These are phyloP conservation scores for Rapana venosa DNA, from an alignment of 2,888 invertebrate species.

Conservation along the genomic window DNA sequence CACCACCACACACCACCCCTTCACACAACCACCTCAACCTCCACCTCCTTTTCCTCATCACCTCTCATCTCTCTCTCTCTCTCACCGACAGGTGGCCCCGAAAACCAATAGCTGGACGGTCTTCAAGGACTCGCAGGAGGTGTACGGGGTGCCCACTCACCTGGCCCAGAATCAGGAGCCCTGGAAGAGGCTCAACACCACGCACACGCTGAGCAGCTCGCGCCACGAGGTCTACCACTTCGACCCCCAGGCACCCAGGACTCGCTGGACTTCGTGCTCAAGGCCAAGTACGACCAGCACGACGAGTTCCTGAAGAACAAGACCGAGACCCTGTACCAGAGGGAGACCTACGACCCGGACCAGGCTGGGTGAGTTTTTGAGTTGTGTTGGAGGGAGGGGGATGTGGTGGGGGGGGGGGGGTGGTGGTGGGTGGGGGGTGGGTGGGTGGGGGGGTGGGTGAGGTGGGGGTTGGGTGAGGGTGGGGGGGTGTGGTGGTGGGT, in stretches of 20 bases:
- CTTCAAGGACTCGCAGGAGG: slow-evolving; percentile 13
- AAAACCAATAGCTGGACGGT: slow-evolving; percentile 35
- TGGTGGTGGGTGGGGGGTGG: neutral
- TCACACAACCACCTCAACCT: too few relatives aligned
- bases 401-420: neutral
- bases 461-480: neutral
- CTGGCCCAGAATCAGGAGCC: slow-evolving; percentile 74
- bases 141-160: slow-evolving; percentile 66
- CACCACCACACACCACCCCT: too few relatives aligned
- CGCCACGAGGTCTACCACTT: slow-evolving; percentile 73
- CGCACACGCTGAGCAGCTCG: slow-evolving; percentile 72
- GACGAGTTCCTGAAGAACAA: slow-evolving; percentile 72
- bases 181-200: slow-evolving; percentile 74
- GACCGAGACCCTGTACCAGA: slow-evolving; percentile 75
- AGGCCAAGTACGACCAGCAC: slow-evolving; percentile 77
- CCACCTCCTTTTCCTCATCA: too few relatives aligned
- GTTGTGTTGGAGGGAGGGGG: neutral
- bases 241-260: slow-evolving; percentile 77
- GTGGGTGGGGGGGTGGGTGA: neutral
- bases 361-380: slow-evolving; percentile 70
- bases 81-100: neutral
- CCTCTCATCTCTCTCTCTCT: too few relatives aligned
- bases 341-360: slow-evolving; percentile 73
- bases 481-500: neutral
- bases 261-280: slow-evolving; percentile 77